Evolutionary conservation across 2,113 vertebrate genomes (phyloP).

Genomic region (Cyprinodon variegatus): DNA sequence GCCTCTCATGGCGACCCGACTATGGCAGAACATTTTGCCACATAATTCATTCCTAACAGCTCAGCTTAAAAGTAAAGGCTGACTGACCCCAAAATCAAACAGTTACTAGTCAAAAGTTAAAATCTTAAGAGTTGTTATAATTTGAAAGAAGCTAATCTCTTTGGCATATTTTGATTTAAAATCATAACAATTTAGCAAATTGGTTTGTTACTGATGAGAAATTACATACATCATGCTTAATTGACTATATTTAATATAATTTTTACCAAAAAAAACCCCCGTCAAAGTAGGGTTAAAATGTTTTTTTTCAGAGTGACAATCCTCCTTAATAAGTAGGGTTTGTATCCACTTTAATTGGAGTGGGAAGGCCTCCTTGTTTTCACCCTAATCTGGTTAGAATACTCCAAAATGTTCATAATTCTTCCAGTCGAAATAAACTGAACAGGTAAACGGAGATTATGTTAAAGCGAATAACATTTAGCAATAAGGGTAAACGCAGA

Average conservation of each 20-base stretch:
- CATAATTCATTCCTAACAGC: not conserved
- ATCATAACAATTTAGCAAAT: not conserved
- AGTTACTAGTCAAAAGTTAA: not conserved
- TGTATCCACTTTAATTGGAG: not conserved
- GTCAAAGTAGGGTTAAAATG: no score
- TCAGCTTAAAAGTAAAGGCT: not conserved
- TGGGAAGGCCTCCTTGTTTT: not conserved
- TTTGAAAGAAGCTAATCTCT: not conserved
- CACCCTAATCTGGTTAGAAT: not conserved
- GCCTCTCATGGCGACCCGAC: constrained; percentile 59
- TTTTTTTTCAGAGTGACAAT: no score
- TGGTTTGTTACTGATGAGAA: not conserved
- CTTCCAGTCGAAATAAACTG: not conserved
- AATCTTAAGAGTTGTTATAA: not conserved
- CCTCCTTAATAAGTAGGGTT: no score
- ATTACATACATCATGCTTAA: no score
- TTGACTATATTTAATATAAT: no score
- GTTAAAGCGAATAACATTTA: no score
- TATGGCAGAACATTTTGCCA: not conserved
- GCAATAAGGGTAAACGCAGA: no score
- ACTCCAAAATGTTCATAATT: not conserved
- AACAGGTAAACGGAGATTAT: not conserved
- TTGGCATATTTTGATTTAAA: not conserved
- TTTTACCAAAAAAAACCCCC: no score
- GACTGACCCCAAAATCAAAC: no score